Conservation (phyloP, 2,888 invertebrate species). For the Gymnoscelis rufifasciata region DNA sequence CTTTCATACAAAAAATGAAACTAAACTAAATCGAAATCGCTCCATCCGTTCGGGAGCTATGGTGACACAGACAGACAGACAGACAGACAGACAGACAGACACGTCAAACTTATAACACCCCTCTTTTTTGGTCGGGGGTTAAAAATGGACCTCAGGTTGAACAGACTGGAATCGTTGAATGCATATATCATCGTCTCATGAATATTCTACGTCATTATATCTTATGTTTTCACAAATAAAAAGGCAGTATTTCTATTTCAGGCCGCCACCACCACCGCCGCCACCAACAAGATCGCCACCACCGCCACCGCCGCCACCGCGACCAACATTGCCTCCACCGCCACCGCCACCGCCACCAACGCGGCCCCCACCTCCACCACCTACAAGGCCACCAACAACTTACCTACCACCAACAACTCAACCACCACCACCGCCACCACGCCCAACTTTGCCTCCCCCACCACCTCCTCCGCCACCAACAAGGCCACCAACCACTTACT, state of each 20-base stretch:
- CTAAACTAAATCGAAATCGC: too few relatives aligned
- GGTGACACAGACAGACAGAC: too few relatives aligned
- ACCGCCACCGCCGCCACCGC: conserved; percentile 19
- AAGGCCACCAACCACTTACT: conserved; percentile 29
- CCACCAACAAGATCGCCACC: conserved; percentile 30
- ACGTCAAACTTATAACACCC: too few relatives aligned
- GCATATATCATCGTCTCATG: too few relatives aligned
- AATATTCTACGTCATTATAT: too few relatives aligned
- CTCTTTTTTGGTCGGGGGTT: too few relatives aligned
- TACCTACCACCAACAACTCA: conserved; percentile 18
- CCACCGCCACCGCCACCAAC: conserved; percentile 31
- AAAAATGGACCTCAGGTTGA: too few relatives aligned
- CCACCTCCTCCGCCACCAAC: conserved; percentile 26
- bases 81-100: too few relatives aligned
- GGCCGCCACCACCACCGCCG: conserved; percentile 26
- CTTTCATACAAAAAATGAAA: too few relatives aligned
- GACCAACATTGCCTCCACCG: conserved; percentile 27
- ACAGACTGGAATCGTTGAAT: too few relatives aligned
- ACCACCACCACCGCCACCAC: conserved; percentile 29
- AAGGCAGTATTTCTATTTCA: conserved; percentile 19
- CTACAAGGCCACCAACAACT: conserved; percentile 26
- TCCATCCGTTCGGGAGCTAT: too few relatives aligned
- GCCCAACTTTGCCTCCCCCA: conserved; percentile 27
- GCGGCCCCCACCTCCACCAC: conserved; percentile 24
- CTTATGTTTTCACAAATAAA: too few relatives aligned